phyloP scores from a whole-genome alignment of 2,113 vertebrate genomes.

The Nanorana parkeri region DNA sequence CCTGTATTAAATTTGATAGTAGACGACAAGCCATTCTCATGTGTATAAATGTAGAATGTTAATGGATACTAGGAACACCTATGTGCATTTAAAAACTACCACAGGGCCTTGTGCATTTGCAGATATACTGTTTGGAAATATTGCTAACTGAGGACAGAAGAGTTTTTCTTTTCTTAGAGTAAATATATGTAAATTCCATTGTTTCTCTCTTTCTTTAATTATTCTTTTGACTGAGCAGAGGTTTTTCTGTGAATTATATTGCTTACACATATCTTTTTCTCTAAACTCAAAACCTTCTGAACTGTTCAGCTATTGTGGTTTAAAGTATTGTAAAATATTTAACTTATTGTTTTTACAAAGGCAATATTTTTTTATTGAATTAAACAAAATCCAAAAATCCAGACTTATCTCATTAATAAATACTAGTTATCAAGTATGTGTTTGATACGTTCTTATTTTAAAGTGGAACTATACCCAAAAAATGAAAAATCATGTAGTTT shows the following conservation, averaged over 20 bases:
- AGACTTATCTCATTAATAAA: no score
- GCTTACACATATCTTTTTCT: not conserved
- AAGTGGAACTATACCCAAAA: no score
- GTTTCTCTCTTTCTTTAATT: not conserved
- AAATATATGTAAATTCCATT: not conserved
- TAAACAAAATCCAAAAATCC: not conserved
- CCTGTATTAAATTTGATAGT: not conserved
- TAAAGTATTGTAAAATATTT: constrained; percentile 75
- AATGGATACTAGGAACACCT: constrained; percentile 15
- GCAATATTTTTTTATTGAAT: constrained; percentile 83
- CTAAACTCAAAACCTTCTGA: constrained; percentile 24
- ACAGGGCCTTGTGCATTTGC: constrained; percentile 14
- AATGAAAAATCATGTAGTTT: no score
- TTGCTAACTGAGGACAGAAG: not conserved
- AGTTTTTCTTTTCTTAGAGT: not conserved
- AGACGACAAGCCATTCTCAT: constrained; percentile 26
- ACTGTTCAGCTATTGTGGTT: constrained; percentile 53
- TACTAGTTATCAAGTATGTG: no score
- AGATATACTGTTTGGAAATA: not conserved
- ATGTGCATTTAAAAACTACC: constrained; percentile 30
- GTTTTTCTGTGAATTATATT: constrained; percentile 28
- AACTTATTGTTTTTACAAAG: constrained; percentile 83
- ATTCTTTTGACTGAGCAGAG: not conserved
- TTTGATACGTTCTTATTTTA: no score
- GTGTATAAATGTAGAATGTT: not conserved